A percentile compares a stretch with the other conserved stretches of the same genome.
Evolutionary conservation across 2,797 vertebrate genomes (phyloP).

Genomic region (Poecilia wingei): DNA sequence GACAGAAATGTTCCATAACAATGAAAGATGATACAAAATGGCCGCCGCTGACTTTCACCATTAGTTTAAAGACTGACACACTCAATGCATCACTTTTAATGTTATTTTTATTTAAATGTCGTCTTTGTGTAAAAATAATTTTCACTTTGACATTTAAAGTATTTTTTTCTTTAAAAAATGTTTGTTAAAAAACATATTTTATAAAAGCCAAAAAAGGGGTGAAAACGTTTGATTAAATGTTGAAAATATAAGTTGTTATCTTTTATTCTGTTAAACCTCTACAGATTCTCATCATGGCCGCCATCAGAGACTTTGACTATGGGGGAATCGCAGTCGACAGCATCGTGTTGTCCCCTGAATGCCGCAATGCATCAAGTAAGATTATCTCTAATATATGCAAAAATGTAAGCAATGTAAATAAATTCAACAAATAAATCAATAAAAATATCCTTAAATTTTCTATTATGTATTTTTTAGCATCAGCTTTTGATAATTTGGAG

Average conservation of each 20-base stretch:
- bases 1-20: background rate
- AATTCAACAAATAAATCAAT: background rate
- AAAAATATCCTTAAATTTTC: background rate
- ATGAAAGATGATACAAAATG: background rate
- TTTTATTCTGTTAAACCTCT: background rate
- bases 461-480: no score
- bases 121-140: background rate
- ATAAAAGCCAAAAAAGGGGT: background rate
- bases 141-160: background rate
- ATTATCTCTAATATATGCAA: background rate
- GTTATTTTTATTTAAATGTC: background rate
- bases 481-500: no score
- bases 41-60: no score
- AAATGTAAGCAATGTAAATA: background rate
- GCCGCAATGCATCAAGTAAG: slow-evolving; percentile 72
- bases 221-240: background rate
- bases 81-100: no score
- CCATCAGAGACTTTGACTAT: slow-evolving; percentile 66
- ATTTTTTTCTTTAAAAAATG: no score
- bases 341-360: slow-evolving; percentile 85
- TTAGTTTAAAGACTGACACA: no score
- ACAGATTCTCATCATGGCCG: slow-evolving; percentile 87
- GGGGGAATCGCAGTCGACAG: slow-evolving; percentile 88
- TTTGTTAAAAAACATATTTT: no score
- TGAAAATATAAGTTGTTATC: background rate